These are phyloP conservation scores for Acleris laterana DNA, from an alignment of 2,888 invertebrate species.

Conservation along the genomic window DNA sequence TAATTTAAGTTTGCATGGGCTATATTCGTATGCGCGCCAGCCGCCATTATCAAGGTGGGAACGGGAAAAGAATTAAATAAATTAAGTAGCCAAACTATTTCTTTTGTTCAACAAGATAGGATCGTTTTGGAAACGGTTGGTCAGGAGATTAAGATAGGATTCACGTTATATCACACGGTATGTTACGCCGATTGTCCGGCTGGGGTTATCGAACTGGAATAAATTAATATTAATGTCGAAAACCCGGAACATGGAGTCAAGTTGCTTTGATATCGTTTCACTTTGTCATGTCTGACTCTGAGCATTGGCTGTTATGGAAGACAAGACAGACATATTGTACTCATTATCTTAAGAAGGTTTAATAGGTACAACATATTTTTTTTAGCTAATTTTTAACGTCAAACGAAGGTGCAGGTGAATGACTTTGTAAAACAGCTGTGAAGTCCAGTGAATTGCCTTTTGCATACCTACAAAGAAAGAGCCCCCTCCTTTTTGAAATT, in stretches of 20 bases:
- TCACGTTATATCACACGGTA: slow-evolving; percentile 31
- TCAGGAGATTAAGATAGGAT: slow-evolving; percentile 23
- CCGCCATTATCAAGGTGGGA: too few relatives aligned
- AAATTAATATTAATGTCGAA: slow-evolving; percentile 34
- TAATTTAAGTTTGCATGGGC: too few relatives aligned
- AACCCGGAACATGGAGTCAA: slow-evolving; percentile 25
- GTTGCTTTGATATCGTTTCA: not conserved
- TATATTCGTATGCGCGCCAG: too few relatives aligned
- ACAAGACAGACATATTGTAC: not conserved
- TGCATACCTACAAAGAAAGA: too few relatives aligned
- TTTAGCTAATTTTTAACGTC: too few relatives aligned
- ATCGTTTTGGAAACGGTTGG: slow-evolving; percentile 11
- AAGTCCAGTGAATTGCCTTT: too few relatives aligned
- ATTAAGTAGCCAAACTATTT: not conserved
- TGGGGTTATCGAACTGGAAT: slow-evolving; percentile 37
- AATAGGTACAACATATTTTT: too few relatives aligned
- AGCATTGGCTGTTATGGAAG: not conserved
- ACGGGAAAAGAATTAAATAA: too few relatives aligned
- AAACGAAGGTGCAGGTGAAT: too few relatives aligned
- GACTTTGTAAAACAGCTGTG: too few relatives aligned
- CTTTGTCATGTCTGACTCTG: not conserved
- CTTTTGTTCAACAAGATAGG: slow-evolving; percentile 3
- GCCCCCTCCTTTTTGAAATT: too few relatives aligned
- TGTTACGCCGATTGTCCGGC: slow-evolving; percentile 32
- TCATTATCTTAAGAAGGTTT: too few relatives aligned